These are phyloP conservation scores for Arenicola marina DNA, from an alignment of 2,888 invertebrate genomes.

Conservation along the genomic window DNA sequence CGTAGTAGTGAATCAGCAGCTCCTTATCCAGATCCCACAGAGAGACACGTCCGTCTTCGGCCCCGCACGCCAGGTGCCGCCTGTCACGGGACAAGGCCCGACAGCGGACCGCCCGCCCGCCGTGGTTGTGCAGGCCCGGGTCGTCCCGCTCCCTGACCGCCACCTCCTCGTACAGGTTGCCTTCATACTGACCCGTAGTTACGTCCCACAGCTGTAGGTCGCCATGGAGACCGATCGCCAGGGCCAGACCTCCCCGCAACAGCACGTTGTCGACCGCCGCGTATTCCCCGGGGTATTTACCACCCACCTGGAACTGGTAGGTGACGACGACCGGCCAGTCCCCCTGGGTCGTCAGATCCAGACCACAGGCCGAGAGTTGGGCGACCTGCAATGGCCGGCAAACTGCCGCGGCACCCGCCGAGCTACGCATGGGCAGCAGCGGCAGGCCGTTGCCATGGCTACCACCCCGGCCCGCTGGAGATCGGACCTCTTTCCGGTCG, in stretches of 20 bases:
- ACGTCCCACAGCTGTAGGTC: slow-evolving; percentile 31
- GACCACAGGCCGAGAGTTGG: no score
- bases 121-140: slow-evolving; percentile 26
- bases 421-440: no score
- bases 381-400: no score
- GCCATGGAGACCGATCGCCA: slow-evolving; percentile 26
- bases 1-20: slow-evolving; percentile 12
- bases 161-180: slow-evolving; percentile 27
- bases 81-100: slow-evolving; percentile 19
- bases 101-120: slow-evolving; percentile 10
- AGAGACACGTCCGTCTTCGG: slow-evolving; percentile 18
- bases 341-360: no score
- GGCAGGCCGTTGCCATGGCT: no score
- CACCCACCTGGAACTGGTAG: no score
- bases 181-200: slow-evolving; percentile 24
- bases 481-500: no score
- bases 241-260: slow-evolving; percentile 15
- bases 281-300: no score
- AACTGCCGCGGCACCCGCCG: no score
- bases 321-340: no score
- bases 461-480: no score
- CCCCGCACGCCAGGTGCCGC: slow-evolving; percentile 20
- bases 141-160: slow-evolving; percentile 23
- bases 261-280: slow-evolving; percentile 17
- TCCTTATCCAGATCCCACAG: slow-evolving; percentile 31